phyloP scores from a whole-genome alignment of 2,888 invertebrate genomes.

The Diarsia rubi region DNA sequence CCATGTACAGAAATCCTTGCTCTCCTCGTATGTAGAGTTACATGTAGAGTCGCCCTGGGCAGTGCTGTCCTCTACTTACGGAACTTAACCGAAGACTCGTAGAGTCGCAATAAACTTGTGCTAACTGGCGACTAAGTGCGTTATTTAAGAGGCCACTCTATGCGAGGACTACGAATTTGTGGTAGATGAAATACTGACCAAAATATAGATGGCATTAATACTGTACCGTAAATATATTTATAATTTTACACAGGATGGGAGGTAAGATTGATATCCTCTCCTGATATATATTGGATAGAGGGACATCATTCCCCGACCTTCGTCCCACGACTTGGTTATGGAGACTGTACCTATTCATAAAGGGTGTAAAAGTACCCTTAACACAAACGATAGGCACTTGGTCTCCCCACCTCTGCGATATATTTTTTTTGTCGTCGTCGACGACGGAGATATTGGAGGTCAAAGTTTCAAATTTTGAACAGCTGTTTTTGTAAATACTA shows the following conservation, averaged over 20 bases:
- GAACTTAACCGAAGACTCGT: constrained; percentile 66
- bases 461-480: too few species aligned
- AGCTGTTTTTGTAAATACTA: too few species aligned
- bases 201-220: not conserved
- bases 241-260: not conserved
- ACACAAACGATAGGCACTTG: too few species aligned
- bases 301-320: too few species aligned
- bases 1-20: constrained; percentile 41
- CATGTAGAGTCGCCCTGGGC: constrained; percentile 54
- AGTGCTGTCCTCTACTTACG: constrained; percentile 59
- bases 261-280: too few species aligned
- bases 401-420: too few species aligned
- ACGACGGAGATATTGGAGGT: too few species aligned
- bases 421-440: too few species aligned
- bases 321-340: too few species aligned
- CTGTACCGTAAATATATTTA: not conserved
- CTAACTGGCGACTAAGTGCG: constrained; percentile 74
- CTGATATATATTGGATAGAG: too few species aligned
- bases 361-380: too few species aligned
- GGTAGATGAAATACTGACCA: not conserved
- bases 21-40: constrained; percentile 12
- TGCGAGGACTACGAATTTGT: constrained; percentile 11
- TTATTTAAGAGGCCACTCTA: constrained; percentile 72
- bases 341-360: too few species aligned
- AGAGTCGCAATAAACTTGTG: constrained; percentile 77